These are phyloP conservation scores for Hermaeophaga mercurialis DNA, from an alignment of 2,888 invertebrate genomes.

Conservation along the genomic window DNA sequence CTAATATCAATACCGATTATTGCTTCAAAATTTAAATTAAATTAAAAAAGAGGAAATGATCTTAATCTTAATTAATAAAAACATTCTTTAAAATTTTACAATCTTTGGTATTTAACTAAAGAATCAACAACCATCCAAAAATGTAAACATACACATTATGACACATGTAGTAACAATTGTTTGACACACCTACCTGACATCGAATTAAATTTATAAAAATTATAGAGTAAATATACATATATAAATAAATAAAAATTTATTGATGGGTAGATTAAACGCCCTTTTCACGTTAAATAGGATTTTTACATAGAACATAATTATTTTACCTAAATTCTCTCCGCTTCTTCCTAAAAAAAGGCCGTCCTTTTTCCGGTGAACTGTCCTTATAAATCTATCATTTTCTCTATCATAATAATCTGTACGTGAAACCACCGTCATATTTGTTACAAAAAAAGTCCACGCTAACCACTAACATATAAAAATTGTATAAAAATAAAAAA, in stretches of 20 bases:
- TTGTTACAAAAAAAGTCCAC: neutral
- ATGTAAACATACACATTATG: constrained; percentile 1
- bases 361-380: constrained; percentile 6
- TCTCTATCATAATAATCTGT: constrained; percentile 13
- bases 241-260: no score
- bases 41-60: no score
- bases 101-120: neutral
- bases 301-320: neutral
- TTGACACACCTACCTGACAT: constrained; percentile 23
- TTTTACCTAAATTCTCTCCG: constrained; percentile 14
- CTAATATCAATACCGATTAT: no score
- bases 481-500: constrained; percentile 9
- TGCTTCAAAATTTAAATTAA: no score
- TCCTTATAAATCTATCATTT: constrained; percentile 12
- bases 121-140: neutral
- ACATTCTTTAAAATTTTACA: no score
- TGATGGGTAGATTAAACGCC: no score
- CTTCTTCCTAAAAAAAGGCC: constrained; percentile 11
- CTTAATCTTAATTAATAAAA: no score
- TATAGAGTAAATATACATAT: no score
- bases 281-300: no score
- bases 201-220: no score
- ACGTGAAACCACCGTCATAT: constrained; percentile 13
- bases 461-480: constrained; percentile 12
- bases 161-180: constrained; percentile 10